phyloP scores from a whole-genome alignment of 2,888 invertebrate species.

The Hirtodrosophila histrioides region DNA sequence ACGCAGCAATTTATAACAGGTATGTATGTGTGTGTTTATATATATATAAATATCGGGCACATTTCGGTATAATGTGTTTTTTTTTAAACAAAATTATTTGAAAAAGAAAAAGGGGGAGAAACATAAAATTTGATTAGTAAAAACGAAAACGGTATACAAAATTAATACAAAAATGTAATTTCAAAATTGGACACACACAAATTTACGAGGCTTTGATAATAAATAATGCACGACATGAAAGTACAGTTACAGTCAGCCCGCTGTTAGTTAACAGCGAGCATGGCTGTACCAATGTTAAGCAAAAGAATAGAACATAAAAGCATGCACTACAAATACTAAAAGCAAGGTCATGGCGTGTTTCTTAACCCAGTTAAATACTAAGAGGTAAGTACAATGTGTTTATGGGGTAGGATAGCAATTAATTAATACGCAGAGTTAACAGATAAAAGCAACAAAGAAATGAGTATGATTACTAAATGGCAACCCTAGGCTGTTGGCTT shows the following conservation, averaged over 20 bases:
- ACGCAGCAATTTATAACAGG: constrained; percentile 7
- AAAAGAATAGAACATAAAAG: constrained; percentile 19
- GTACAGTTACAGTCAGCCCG: constrained; percentile 17
- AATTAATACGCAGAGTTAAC: constrained; percentile 57
- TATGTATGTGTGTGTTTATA: constrained; percentile 12
- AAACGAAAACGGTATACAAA: constrained; percentile 67
- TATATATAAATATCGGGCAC: constrained; percentile 37
- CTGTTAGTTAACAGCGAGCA: constrained; percentile 36
- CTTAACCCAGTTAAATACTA: constrained; percentile 17
- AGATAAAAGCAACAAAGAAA: constrained; percentile 61
- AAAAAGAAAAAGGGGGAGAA: constrained; percentile 63
- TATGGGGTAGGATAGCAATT: constrained; percentile 15
- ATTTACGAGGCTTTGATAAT: constrained; percentile 11
- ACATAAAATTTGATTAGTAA: constrained; percentile 77
- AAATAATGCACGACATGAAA: constrained; percentile 32
- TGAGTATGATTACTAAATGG: constrained; percentile 58
- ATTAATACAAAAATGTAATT: constrained; percentile 53
- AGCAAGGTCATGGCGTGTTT: constrained; percentile 24
- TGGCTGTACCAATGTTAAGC: constrained; percentile 27
- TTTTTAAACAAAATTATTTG: constrained; percentile 43
- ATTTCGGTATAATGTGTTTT: constrained; percentile 68
- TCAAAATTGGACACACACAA: constrained; percentile 33
- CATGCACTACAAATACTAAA: constrained; percentile 41
- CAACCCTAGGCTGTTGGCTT: constrained; percentile 28
- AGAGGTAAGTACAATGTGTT: constrained; percentile 31